These are phyloP conservation scores for Ariolimax columbianus DNA, from an alignment of 2,888 invertebrate species.

Conservation along the genomic window DNA sequence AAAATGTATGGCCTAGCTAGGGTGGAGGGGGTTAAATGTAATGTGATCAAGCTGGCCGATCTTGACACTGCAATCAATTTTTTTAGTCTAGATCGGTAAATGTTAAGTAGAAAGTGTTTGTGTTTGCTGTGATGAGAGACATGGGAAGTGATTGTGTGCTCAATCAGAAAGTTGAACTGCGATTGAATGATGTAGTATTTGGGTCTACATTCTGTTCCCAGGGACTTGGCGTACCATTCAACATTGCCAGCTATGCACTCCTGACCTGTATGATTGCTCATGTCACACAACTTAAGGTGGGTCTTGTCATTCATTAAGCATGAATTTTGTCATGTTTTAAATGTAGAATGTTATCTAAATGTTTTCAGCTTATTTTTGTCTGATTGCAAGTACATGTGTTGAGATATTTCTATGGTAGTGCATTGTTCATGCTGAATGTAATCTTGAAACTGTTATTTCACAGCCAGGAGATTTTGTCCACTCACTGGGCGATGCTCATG, in stretches of 20 bases:
- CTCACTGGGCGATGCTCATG: conserved; percentile 95
- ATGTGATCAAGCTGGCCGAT: too few species aligned
- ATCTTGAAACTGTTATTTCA: background rate
- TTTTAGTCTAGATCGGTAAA: too few species aligned
- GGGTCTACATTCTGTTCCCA: conserved; percentile 59
- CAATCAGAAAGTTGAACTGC: too few species aligned
- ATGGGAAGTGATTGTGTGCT: too few species aligned
- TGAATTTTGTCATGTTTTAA: background rate
- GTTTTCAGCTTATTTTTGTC: background rate
- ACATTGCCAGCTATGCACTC: conserved; percentile 96
- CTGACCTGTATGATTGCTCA: conserved; percentile 97
- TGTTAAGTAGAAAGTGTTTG: too few species aligned
- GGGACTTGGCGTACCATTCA: conserved; percentile 96
- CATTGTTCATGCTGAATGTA: background rate
- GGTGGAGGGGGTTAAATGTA: too few species aligned
- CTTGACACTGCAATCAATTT: too few species aligned
- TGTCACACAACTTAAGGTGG: conserved; percentile 91
- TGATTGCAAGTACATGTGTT: background rate
- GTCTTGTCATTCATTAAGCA: conserved; percentile 43
- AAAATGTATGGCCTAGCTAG: too few species aligned
- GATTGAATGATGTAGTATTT: too few species aligned
- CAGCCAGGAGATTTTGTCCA: conserved; percentile 95
- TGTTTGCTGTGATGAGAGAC: too few species aligned
- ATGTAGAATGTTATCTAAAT: too few species aligned
- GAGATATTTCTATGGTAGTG: background rate